phyloP scores from a whole-genome alignment of 1,140 invertebrate genomes.

The Bombus sylvicola region DNA sequence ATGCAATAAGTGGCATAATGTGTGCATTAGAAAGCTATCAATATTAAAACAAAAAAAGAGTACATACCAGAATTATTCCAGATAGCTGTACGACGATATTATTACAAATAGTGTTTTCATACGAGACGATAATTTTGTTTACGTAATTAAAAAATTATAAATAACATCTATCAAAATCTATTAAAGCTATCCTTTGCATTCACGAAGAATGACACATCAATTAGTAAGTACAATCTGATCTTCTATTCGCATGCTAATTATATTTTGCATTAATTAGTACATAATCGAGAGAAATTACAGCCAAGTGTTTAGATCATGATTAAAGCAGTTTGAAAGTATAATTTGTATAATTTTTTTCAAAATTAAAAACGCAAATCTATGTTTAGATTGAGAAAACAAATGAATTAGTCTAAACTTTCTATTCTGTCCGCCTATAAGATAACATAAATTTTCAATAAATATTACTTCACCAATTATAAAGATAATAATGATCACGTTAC shows the following conservation, averaged over 20 bases:
- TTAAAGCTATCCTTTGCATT: no score
- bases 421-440: not conserved
- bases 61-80: slow-evolving; percentile 42
- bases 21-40: not conserved
- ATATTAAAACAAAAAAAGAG: slow-evolving; percentile 34
- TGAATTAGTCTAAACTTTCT: not conserved
- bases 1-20: no score
- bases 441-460: slow-evolving; percentile 19
- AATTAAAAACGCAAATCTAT: not conserved
- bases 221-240: not conserved
- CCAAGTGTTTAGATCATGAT: not conserved
- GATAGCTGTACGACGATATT: not conserved
- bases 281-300: not conserved
- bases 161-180: not conserved
- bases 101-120: slow-evolving; percentile 17
- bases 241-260: not conserved
- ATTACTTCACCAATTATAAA: slow-evolving; percentile 40
- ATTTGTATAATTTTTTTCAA: not conserved
- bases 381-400: not conserved
- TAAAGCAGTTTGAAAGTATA: not conserved
- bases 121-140: not conserved
- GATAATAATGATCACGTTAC: slow-evolving; percentile 37
- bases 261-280: not conserved
- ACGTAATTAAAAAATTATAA: not conserved
- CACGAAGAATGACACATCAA: not conserved